Percentiles rank a stretch among this genome's conserved stretches.
phyloP scores from a whole-genome alignment of 2,888 invertebrate species.

The Trissoscelio sp. region DNA sequence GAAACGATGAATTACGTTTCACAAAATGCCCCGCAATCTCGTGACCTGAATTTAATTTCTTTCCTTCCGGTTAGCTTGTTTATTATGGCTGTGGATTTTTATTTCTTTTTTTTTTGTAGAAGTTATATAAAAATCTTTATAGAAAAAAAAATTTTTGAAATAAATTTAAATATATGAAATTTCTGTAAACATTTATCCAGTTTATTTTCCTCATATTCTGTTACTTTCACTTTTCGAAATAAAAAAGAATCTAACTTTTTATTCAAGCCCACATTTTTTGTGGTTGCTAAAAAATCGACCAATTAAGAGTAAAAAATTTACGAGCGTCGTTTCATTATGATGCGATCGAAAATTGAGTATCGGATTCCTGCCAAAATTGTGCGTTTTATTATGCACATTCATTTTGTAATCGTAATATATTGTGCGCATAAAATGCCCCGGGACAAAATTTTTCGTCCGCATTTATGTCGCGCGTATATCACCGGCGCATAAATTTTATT shows the following conservation, averaged over 20 bases:
- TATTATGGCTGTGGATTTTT: not conserved
- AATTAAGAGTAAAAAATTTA: conserved; percentile 42
- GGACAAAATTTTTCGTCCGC: conserved; percentile 55
- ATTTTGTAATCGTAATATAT: conserved; percentile 60
- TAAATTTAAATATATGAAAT: too few relatives aligned
- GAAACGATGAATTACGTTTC: conserved; percentile 28
- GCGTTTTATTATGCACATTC: conserved; percentile 59
- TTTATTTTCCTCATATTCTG: too few relatives aligned
- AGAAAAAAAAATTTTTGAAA: too few relatives aligned
- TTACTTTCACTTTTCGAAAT: not conserved
- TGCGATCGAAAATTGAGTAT: conserved; percentile 49
- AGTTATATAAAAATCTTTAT: too few relatives aligned
- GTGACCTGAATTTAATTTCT: conserved; percentile 27
- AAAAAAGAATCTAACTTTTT: not conserved
- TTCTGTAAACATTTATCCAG: too few relatives aligned
- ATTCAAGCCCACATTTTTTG: too few relatives aligned
- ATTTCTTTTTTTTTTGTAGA: too few relatives aligned
- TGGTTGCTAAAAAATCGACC: not conserved
- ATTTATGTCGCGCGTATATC: conserved; percentile 62
- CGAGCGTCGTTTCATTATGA: conserved; percentile 30
- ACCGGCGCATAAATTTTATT: conserved; percentile 48
- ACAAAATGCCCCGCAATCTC: conserved; percentile 26
- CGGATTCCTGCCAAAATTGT: conserved; percentile 45
- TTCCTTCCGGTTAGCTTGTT: conserved; percentile 5
- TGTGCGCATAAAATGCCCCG: conserved; percentile 57